Conservation (phyloP, 1,140 invertebrate genomes). For the Drosophila kikkawai region DNA sequence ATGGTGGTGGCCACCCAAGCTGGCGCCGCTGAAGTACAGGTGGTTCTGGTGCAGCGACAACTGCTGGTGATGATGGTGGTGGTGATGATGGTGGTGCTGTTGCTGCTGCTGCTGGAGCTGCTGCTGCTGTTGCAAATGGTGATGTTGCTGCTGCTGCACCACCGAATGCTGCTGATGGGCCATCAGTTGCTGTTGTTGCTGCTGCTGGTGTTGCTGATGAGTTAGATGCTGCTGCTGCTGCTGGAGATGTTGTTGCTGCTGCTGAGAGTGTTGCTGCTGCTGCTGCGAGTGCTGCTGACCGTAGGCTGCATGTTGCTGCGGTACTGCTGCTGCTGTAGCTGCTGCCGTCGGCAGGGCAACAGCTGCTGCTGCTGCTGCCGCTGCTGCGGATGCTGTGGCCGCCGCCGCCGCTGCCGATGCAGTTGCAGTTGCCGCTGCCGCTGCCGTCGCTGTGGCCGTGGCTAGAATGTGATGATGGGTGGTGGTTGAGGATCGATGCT, state of each 20-base stretch:
- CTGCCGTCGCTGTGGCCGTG: slow-evolving; percentile 69
- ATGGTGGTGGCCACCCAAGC: slow-evolving; percentile 68
- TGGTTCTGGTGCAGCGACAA: slow-evolving; percentile 84
- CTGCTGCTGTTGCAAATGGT: slow-evolving; percentile 51
- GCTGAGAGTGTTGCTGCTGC: slow-evolving; percentile 38
- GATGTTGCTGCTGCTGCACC: slow-evolving; percentile 56
- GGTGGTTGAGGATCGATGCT: slow-evolving; percentile 74
- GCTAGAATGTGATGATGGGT: slow-evolving; percentile 83
- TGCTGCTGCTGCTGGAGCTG: slow-evolving; percentile 53
- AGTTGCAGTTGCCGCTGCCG: slow-evolving; percentile 60
- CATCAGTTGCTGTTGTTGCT: slow-evolving; percentile 59
- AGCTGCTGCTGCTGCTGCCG: slow-evolving; percentile 46
- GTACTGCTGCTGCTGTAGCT: slow-evolving; percentile 30
- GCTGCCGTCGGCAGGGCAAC: slow-evolving; percentile 48
- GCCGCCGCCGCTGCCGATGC: slow-evolving; percentile 61
- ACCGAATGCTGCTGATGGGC: slow-evolving; percentile 56
- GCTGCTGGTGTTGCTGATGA: slow-evolving; percentile 50
- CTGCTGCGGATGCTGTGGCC: slow-evolving; percentile 27
- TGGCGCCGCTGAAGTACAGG: slow-evolving; percentile 78
- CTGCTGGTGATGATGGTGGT: slow-evolving; percentile 81
- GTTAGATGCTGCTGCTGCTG: slow-evolving; percentile 60
- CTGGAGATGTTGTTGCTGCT: slow-evolving; percentile 59
- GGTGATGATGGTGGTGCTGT: slow-evolving; percentile 78
- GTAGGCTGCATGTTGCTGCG: slow-evolving; percentile 30
- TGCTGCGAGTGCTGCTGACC: slow-evolving; percentile 30